phyloP scores from a whole-genome alignment of 2,113 vertebrate species.

The Pelobates fuscus region DNA sequence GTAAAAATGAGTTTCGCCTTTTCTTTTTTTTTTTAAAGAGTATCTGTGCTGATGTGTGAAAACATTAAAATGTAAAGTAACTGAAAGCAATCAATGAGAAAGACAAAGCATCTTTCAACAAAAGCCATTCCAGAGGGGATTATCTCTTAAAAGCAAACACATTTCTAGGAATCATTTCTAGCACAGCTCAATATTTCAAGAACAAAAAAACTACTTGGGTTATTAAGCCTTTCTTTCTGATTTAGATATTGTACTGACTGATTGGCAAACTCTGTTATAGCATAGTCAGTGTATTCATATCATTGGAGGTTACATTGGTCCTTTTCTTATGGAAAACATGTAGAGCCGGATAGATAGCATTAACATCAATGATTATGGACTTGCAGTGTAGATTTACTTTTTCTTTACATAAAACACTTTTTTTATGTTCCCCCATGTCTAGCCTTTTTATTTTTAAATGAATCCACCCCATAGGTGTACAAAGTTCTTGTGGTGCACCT shows the following conservation, averaged over 20 bases:
- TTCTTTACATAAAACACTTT: no score
- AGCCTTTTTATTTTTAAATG: no score
- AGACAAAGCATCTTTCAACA: conserved; percentile 52
- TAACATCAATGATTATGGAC: no score
- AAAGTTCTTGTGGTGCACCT: no score
- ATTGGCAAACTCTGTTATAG: background rate
- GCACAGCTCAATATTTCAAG: conserved; percentile 4
- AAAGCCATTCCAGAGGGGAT: conserved; percentile 49
- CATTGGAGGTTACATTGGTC: no score
- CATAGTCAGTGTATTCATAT: background rate
- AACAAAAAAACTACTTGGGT: conserved; percentile 6
- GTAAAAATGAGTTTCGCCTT: conserved; percentile 52
- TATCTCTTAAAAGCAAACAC: conserved; percentile 45
- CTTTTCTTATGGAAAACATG: no score
- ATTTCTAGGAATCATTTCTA: background rate
- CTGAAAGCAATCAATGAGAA: conserved; percentile 58
- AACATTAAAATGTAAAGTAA: conserved; percentile 59
- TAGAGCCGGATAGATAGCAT: no score
- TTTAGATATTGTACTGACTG: conserved; percentile 20
- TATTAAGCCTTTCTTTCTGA: conserved; percentile 9
- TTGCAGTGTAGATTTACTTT: no score
- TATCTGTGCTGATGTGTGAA: conserved; percentile 57
- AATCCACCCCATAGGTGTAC: no score
- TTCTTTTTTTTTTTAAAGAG: conserved; percentile 55
- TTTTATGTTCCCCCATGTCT: no score